Evolutionary conservation across 2,888 invertebrate species (phyloP).

Genomic region (Trisateles emortualis): DNA sequence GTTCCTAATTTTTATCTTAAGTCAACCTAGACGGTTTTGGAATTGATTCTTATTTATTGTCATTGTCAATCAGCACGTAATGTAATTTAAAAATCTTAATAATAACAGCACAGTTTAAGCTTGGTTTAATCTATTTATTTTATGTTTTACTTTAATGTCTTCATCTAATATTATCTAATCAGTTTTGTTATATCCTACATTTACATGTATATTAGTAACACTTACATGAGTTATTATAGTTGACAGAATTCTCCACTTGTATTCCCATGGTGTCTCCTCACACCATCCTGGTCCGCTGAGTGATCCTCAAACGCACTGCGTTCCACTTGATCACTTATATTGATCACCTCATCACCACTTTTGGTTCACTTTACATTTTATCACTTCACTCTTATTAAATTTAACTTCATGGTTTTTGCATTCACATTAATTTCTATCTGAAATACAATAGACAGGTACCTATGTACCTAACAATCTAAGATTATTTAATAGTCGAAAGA

Average conservation of each 20-base stretch:
- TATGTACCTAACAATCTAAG: too few relatives aligned
- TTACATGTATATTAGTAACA: slow-evolving; percentile 34
- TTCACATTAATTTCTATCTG: slow-evolving; percentile 43
- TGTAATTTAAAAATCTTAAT: background rate
- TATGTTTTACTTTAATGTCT: background rate
- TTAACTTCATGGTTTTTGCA: slow-evolving; percentile 39
- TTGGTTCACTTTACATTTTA: slow-evolving; percentile 29
- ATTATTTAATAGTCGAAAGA: too few relatives aligned
- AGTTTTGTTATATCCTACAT: background rate
- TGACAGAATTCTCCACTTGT: slow-evolving; percentile 81
- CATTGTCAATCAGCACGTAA: too few relatives aligned
- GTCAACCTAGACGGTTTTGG: too few relatives aligned
- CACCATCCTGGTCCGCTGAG: slow-evolving; percentile 49
- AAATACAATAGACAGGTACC: slow-evolving; percentile 14
- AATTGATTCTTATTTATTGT: too few relatives aligned
- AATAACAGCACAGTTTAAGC: slow-evolving; percentile 1
- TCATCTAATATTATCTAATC: background rate
- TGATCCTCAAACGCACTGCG: slow-evolving; percentile 28
- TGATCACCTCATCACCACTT: slow-evolving; percentile 45
- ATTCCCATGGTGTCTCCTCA: slow-evolving; percentile 76
- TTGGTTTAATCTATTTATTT: slow-evolving; percentile 7
- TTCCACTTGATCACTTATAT: slow-evolving; percentile 35
- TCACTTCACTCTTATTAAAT: slow-evolving; percentile 14
- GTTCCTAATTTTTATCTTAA: too few relatives aligned
- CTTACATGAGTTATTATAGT: slow-evolving; percentile 83